Base-by-base conservation (phyloP, 2,888 invertebrate species). In the Antheraea assamensis region DNA sequence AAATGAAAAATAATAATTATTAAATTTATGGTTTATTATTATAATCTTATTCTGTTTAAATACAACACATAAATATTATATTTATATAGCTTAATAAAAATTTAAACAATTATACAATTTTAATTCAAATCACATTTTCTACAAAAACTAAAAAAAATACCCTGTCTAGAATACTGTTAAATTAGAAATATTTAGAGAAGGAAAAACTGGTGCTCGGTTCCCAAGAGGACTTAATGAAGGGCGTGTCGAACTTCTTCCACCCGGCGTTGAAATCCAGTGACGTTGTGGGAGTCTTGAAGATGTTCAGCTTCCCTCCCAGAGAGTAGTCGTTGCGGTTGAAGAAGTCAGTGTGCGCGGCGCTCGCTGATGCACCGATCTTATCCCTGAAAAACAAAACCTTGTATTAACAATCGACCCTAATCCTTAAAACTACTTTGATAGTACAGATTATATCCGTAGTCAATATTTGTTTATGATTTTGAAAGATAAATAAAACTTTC, bases 291-390 rank as follows among this genome's bases (percentile, higher is more conserved):
- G 47, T 35, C n/a, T 61, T 58, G 66, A 71, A 71, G 47, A 73
- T 58, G 35, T 73, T 73, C 52, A 73, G 64, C 66, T 73, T 73
- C n/a, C 73, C 73, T 13, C 73, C 73, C 31, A 73, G 19, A 42
- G 71, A 71, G 66, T 73, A 73, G 35, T 73, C 73, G 42, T 73
- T 73, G 35, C 73, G 73, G 71, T 73, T 64, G 64, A 73, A 19
- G 66, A 73, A 47, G 35, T 71, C 71, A 8, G 73, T 64, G 52
- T 73, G 73, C 3, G 73, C 64, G 27, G 71, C 73, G 21, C 64
- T 64, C 24, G 49, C 15, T 24, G 71, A 71, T 31, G 73, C 73
- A 19, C 73, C 73, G 15, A 75, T 76, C 72, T 71, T 75, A 55
- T 74, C 71, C 49, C 77, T 61, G 75, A 19, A 68, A 72, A 19